Evolutionary conservation across 2,797 vertebrate species (phyloP).

Genomic region (Phyllotis vaccarum): DNA sequence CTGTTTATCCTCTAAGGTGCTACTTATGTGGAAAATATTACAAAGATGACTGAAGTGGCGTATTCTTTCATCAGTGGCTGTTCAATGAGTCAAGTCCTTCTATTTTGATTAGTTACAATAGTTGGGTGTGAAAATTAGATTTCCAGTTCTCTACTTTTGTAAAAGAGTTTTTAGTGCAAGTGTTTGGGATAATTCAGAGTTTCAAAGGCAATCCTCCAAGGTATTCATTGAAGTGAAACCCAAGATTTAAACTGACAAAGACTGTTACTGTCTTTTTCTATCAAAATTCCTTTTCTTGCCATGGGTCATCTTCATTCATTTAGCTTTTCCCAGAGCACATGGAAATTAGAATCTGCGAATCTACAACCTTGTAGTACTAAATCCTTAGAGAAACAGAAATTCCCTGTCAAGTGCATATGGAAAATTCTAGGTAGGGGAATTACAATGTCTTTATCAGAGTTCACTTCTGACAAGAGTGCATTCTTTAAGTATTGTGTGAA

Average conservation of each 20-base stretch:
- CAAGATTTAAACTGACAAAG: background rate
- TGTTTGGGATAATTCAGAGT: background rate
- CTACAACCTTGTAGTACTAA: background rate
- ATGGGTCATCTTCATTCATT: background rate
- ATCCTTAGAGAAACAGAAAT: background rate
- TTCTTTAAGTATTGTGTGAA: background rate
- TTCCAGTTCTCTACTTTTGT: background rate
- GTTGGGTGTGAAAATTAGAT: background rate
- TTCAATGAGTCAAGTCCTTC: background rate
- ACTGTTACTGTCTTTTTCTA: background rate
- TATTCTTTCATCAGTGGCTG: background rate
- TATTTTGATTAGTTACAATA: background rate
- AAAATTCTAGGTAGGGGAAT: background rate
- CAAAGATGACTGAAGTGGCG: background rate
- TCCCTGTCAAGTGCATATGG: background rate
- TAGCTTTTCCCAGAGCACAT: background rate
- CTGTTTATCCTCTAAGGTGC: background rate
- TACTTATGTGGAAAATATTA: background rate
- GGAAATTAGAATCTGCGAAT: background rate
- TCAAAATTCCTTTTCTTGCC: background rate
- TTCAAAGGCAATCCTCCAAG: background rate
- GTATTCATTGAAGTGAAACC: background rate
- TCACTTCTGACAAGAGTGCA: background rate
- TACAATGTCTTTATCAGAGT: background rate
- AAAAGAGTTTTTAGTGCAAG: background rate